Base-by-base conservation (phyloP, 2,888 invertebrate genomes). In the Julus scandinavius region DNA sequence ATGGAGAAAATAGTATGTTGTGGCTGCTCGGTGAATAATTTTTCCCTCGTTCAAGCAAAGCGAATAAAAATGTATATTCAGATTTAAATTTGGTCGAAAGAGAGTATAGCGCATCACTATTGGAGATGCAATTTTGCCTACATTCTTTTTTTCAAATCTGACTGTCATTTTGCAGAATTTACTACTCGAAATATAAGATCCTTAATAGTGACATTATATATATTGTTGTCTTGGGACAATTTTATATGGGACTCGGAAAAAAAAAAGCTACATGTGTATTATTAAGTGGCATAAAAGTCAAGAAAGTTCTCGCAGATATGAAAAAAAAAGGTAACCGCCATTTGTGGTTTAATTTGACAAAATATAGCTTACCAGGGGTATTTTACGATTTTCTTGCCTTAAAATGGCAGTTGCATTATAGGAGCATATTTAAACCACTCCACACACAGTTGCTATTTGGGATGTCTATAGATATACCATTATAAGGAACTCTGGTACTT, bases 1-100 rank as follows among this genome's bases (percentile, higher is more conserved):
- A 63, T 1, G 63, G 63, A 17, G 20, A 54, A 63, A 63, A 63
- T 63, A 20, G 63, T 63, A 63, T 63, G 63, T 63, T 63, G 63
- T 63, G 63, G 63, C 63, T 63, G 63, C 63, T 63, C 63, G 63
- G 63, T 63, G 63, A 63, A 63, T 63, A 63, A 20, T 63, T 63
- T 20, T 63, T 63, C 63, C 20, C 63, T 63, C 63, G 63, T 20
- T 63, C 20, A 63, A 63, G 63, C 63, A 63, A 20, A 63, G 63
- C 63, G 63, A 63, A 63, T 20, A 63, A 63, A 63, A 63, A 63
- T 63, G 63, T 63, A 63, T 17, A 63, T 63, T 63, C 63, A 63
- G 63, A 63, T 63, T 63, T 63, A 63, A 63, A 63, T 63, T 63
- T 63, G 63, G 63, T 54, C 15, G 54, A 54, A 54, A 15, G 54